phyloP scores from a whole-genome alignment of 1,140 invertebrate species.

The Gonatopus flavifemur region DNA sequence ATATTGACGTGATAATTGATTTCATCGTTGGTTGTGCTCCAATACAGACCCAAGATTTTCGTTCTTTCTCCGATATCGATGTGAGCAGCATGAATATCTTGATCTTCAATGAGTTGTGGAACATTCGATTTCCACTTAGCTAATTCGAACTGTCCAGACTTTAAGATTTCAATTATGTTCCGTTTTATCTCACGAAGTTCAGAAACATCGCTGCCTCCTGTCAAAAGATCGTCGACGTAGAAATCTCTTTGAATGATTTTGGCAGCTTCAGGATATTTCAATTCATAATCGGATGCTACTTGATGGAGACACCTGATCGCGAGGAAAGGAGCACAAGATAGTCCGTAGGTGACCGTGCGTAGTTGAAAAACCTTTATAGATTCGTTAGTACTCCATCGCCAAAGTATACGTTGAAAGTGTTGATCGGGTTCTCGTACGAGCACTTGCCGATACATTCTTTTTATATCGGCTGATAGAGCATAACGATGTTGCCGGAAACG shows the following conservation, averaged over 20 bases:
- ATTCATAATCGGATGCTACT: slow-evolving; percentile 29
- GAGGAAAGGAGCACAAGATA: too few relatives aligned
- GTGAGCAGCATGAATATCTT: not conserved
- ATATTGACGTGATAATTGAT: slow-evolving; percentile 20
- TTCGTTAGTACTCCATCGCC: slow-evolving; percentile 20
- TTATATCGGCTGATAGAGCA: slow-evolving; percentile 33
- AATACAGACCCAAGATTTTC: not conserved
- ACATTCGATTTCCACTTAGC: not conserved
- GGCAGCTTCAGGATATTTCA: slow-evolving; percentile 26
- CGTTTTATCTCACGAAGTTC: slow-evolving; percentile 9
- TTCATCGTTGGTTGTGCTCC: not conserved
- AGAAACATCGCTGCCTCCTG: slow-evolving; percentile 17
- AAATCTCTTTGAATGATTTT: slow-evolving; percentile 39
- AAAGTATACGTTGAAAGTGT: slow-evolving; percentile 38
- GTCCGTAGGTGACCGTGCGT: slow-evolving; percentile 44
- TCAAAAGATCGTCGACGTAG: slow-evolving; percentile 54
- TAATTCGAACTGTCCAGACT: too few relatives aligned
- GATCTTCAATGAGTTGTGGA: not conserved
- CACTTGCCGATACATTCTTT: slow-evolving; percentile 43
- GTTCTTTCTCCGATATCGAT: not conserved
- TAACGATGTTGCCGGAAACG: slow-evolving; percentile 11
- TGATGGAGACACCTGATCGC: slow-evolving; percentile 38
- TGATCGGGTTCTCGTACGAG: slow-evolving; percentile 19
- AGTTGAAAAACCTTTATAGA: slow-evolving; percentile 29
- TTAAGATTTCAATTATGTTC: not conserved